A percentile compares a stretch with the other conserved stretches of the same genome.
phyloP scores from a whole-genome alignment of 1,140 invertebrate species.

The Gryon sp. region DNA sequence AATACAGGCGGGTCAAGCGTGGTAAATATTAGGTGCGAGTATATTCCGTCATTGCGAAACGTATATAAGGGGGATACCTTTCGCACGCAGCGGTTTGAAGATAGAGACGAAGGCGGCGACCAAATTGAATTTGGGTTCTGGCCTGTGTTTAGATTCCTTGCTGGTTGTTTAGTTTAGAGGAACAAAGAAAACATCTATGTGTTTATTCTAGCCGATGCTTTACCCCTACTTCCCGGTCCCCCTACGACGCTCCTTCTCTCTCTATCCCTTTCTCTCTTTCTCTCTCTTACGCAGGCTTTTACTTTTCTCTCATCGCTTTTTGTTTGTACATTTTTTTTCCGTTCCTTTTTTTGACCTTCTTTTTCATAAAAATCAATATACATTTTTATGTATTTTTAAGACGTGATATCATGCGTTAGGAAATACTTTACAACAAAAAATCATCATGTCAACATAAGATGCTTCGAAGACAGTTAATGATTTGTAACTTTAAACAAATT shows the following conservation, averaged over 20 bases:
- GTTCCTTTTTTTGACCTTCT: slow-evolving; percentile 34
- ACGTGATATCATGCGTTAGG: too few species aligned
- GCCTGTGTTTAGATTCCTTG: slow-evolving; percentile 82
- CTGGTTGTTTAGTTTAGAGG: slow-evolving; percentile 83
- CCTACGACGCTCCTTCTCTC: slow-evolving; percentile 22
- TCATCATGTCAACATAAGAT: too few species aligned
- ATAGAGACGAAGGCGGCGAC: slow-evolving; percentile 77
- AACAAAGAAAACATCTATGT: slow-evolving; percentile 83
- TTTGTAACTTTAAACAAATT: too few species aligned
- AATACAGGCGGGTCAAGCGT: slow-evolving; percentile 58
- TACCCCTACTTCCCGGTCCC: slow-evolving; percentile 60
- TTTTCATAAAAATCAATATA: too few species aligned
- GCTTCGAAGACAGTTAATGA: too few species aligned
- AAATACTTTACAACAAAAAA: too few species aligned
- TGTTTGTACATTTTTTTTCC: slow-evolving; percentile 41
- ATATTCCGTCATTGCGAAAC: slow-evolving; percentile 67
- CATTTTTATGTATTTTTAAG: too few species aligned
- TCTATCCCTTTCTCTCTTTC: slow-evolving; percentile 42
- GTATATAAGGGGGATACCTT: slow-evolving; percentile 72
- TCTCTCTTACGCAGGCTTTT: slow-evolving; percentile 42
- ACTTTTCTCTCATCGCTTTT: slow-evolving; percentile 35
- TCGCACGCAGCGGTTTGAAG: slow-evolving; percentile 74
- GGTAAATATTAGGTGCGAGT: slow-evolving; percentile 72
- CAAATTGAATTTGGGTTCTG: slow-evolving; percentile 82
- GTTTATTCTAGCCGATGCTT: slow-evolving; percentile 82